Percentiles rank a stretch among this genome's conserved stretches.
Conservation (phyloP, 2,797 vertebrate species). For the Peromyscus nudipes region DNA sequence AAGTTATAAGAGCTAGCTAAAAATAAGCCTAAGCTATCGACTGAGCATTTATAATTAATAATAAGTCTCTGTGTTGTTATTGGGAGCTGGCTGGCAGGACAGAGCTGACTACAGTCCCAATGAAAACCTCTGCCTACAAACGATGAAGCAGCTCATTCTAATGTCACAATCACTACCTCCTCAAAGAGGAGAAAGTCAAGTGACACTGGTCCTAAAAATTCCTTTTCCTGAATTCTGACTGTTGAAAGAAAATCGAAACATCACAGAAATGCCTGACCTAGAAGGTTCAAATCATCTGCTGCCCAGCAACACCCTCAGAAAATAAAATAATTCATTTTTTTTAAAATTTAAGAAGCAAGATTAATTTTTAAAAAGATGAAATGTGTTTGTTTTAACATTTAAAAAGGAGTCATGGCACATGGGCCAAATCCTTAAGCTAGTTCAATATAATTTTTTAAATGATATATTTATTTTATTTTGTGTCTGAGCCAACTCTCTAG, state of each 20-base stretch:
- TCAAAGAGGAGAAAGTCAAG: constrained; percentile 14
- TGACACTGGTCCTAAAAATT: background rate
- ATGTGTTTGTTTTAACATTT: background rate
- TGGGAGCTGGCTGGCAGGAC: background rate
- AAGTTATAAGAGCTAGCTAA: background rate
- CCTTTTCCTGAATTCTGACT: constrained; percentile 6
- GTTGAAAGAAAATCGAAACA: constrained; percentile 4
- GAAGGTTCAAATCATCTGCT: constrained; percentile 27
- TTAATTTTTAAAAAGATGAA: background rate
- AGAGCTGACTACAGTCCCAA: background rate
- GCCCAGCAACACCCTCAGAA: background rate
- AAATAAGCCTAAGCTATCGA: background rate
- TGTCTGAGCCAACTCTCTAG: background rate
- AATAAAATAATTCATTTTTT: background rate
- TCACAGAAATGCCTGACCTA: constrained; percentile 28
- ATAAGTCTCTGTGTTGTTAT: background rate
- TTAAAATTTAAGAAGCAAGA: background rate
- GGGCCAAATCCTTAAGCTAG: background rate
- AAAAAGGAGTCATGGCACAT: background rate
- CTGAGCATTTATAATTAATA: background rate
- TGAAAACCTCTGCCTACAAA: background rate
- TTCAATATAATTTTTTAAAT: background rate
- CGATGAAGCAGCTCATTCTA: background rate
- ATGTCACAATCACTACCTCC: background rate
- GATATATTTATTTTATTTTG: background rate